Conservation (phyloP, 2,888 invertebrate species). For the Phaedon cochleariae region DNA sequence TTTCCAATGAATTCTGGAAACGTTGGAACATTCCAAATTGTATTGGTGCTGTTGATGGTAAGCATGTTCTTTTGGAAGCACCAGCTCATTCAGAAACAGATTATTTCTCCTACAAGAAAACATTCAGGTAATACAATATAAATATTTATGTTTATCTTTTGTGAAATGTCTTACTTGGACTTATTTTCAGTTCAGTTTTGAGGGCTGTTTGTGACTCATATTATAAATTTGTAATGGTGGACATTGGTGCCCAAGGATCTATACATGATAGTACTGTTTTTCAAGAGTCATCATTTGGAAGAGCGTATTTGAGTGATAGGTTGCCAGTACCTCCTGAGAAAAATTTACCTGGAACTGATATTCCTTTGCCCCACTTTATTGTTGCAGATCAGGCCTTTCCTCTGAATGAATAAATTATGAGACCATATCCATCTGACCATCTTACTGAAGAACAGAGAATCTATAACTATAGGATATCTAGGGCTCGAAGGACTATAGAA, state of each 20-base stretch:
- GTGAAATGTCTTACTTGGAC: too few species aligned
- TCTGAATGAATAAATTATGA: neutral
- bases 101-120: constrained; percentile 5
- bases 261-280: neutral
- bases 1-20: neutral
- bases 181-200: constrained; percentile 3
- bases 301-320: neutral
- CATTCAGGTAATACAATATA: neutral
- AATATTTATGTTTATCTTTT: neutral
- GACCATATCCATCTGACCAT: neutral
- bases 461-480: too few species aligned
- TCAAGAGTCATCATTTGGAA: neutral
- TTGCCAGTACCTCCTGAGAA: neutral
- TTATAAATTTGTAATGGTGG: neutral
- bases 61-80: neutral
- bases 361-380: neutral
- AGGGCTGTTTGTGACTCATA: neutral
- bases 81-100: constrained; percentile 4
- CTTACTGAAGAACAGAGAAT: neutral
- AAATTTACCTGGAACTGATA: neutral
- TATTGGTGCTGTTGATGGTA: neutral
- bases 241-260: neutral
- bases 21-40: neutral
- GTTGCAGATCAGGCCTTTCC: neutral
- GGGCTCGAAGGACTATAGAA: too few species aligned